A percentile compares a stretch with the other conserved stretches of the same genome.
These are phyloP conservation scores for Pseudochromis fuscus DNA, from an alignment of 2,797 vertebrate genomes.

Conservation along the genomic window DNA sequence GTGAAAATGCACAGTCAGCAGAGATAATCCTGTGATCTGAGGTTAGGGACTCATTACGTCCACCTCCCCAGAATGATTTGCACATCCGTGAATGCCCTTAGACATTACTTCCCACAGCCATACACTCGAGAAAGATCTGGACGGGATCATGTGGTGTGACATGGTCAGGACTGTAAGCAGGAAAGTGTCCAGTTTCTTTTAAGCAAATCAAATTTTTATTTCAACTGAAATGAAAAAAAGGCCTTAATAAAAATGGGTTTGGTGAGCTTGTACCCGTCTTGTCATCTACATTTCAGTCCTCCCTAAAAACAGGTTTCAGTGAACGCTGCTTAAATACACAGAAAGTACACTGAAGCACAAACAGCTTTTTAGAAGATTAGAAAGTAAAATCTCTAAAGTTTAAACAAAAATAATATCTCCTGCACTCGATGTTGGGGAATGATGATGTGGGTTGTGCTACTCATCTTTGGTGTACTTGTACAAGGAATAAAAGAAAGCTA, in stretches of 20 bases:
- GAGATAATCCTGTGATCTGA: constrained; percentile 10
- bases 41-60: neutral
- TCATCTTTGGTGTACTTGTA: neutral
- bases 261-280: neutral
- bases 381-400: no score
- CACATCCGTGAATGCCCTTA: neutral
- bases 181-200: neutral
- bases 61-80: neutral
- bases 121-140: neutral
- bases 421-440: no score
- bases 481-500: neutral
- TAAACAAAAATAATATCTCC: no score
- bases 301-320: no score
- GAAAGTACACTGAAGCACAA: no score
- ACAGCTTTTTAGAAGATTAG: no score
- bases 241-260: neutral
- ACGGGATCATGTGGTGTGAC: neutral
- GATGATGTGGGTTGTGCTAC: no score
- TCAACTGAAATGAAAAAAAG: no score
- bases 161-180: neutral
- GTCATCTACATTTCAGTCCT: neutral
- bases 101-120: neutral
- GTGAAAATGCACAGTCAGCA: constrained; percentile 9
- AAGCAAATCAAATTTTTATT: no score
- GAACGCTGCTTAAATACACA: no score